Evolutionary conservation across 1,140 invertebrate genomes (phyloP).

Genomic region (Neocloeon triangulifer): DNA sequence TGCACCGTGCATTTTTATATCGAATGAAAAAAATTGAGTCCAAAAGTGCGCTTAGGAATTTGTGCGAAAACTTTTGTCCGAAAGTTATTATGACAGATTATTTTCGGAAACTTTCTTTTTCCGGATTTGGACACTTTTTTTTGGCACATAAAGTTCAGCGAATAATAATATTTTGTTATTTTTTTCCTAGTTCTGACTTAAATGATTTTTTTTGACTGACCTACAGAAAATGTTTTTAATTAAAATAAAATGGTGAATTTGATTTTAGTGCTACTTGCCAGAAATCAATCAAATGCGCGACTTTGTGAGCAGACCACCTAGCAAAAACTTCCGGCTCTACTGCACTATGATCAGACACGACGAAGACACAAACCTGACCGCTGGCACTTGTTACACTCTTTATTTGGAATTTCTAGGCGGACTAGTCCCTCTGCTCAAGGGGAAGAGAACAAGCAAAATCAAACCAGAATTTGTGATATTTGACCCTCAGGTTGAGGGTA

Average conservation of each 20-base stretch:
- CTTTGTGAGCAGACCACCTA: constrained; percentile 80
- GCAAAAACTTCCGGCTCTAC: constrained; percentile 60
- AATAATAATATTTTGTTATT: constrained; percentile 6
- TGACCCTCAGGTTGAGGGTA: constrained; percentile 68
- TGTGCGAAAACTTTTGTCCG: too few relatives aligned
- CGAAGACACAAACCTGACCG: constrained; percentile 32
- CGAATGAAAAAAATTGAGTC: constrained; percentile 3
- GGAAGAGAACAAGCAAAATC: constrained; percentile 87
- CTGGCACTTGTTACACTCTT: constrained; percentile 73
- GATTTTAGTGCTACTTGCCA: constrained; percentile 69
- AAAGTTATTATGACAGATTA: too few relatives aligned
- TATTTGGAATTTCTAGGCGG: constrained; percentile 94
- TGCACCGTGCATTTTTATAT: constrained; percentile 4
- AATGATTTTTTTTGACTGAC: constrained; percentile 4
- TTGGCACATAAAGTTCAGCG: too few relatives aligned
- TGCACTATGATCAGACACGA: constrained; percentile 93
- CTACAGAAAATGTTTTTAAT: neutral
- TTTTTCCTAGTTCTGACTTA: constrained; percentile 4
- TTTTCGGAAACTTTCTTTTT: too few relatives aligned
- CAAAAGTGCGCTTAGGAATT: too few relatives aligned
- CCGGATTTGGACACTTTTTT: too few relatives aligned
- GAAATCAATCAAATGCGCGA: constrained; percentile 65
- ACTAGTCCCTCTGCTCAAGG: constrained; percentile 84
- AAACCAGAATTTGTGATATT: constrained; percentile 96
- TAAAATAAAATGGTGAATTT: too few relatives aligned